Evolutionary conservation across 2,113 vertebrate species (phyloP).

Genomic region (Polypterus bichir): DNA sequence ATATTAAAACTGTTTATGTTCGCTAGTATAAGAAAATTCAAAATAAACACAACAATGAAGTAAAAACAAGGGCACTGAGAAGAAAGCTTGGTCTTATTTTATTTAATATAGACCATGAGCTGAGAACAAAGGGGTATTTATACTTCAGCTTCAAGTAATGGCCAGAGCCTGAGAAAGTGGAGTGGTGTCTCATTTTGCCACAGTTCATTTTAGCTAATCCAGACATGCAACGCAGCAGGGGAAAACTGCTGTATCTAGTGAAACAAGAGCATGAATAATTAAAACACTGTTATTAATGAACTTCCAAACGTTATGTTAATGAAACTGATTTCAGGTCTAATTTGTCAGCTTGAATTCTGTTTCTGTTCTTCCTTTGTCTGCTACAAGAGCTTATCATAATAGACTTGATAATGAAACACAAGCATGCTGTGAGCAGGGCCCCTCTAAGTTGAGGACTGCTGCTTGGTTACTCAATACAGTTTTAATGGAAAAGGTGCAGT

Average conservation of each 20-base stretch:
- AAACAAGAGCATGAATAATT: conserved; percentile 87
- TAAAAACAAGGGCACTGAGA: neutral
- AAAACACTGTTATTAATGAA: conserved; percentile 78
- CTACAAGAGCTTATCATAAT: conserved; percentile 61
- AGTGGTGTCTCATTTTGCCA: conserved; percentile 51
- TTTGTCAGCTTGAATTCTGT: conserved; percentile 73
- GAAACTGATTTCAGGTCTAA: conserved; percentile 72
- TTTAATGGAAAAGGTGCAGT: conserved; percentile 50
- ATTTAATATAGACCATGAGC: neutral
- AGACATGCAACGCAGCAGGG: conserved; percentile 64
- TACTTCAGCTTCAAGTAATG: conserved; percentile 42
- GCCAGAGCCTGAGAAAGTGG: conserved; percentile 49
- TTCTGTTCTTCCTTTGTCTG: conserved; percentile 62
- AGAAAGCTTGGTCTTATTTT: neutral
- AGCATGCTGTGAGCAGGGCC: conserved; percentile 34
- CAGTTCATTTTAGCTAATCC: conserved; percentile 64
- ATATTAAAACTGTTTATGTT: neutral
- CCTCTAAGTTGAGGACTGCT: conserved; percentile 52
- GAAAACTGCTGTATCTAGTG: conserved; percentile 68
- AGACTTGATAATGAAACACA: conserved; percentile 57
- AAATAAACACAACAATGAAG: neutral
- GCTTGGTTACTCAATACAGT: conserved; percentile 64
- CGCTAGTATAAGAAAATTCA: neutral
- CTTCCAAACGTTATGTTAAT: conserved; percentile 79
- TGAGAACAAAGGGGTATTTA: conserved; percentile 2